A percentile compares a stretch with the other conserved stretches of the same genome.
Evolutionary conservation across 2,113 vertebrate species (phyloP).

Genomic region (Mystacornis crossleyi): DNA sequence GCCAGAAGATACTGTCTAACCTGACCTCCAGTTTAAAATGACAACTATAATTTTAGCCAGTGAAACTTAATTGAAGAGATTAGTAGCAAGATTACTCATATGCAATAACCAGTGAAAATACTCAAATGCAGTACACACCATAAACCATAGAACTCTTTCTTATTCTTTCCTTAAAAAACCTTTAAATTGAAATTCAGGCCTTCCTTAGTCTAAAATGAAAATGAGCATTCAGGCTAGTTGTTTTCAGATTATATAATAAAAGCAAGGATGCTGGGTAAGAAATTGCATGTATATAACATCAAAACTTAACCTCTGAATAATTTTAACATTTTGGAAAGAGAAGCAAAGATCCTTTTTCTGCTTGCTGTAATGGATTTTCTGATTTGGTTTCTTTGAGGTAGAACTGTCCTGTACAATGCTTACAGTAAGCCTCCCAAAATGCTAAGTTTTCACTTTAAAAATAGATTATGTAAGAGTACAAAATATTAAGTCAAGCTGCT

Average conservation of each 20-base stretch:
- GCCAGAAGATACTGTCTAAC: not conserved
- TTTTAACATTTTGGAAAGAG: not conserved
- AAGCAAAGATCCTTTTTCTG: not conserved
- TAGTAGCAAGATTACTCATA: not conserved
- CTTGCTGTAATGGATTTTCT: not conserved
- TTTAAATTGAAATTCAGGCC: not conserved
- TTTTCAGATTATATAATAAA: not conserved
- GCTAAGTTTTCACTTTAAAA: not conserved
- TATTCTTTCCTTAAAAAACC: not conserved
- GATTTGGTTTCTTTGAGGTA: not conserved
- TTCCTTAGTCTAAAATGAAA: not conserved
- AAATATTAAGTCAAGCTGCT: not conserved
- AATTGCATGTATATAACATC: not conserved
- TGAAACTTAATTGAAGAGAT: not conserved
- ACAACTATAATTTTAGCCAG: not conserved
- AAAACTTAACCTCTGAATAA: not conserved
- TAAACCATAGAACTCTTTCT: not conserved
- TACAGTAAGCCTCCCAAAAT: not conserved
- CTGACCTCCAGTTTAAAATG: not conserved
- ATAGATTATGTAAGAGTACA: not conserved
- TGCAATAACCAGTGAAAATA: not conserved
- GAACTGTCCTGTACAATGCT: not conserved
- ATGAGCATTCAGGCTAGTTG: not conserved
- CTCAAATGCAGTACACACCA: not conserved
- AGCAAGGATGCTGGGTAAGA: not conserved